Base-by-base conservation (phyloP, 2,888 invertebrate species). In the Heteromyza rotundicornis region DNA sequence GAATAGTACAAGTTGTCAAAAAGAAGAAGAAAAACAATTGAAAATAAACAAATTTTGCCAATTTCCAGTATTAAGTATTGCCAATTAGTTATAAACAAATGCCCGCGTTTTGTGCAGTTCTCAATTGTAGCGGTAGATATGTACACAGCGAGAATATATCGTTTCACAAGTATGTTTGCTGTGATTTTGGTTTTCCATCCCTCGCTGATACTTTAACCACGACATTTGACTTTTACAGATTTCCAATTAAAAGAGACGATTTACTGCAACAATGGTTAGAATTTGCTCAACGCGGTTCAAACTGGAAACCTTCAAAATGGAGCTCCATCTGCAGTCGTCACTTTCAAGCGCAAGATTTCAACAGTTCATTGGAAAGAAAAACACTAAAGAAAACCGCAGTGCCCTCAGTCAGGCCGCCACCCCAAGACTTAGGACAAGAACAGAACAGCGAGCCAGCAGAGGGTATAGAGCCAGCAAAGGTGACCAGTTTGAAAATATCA, bases 291-390 rank as follows among this genome's bases (percentile, higher is more conserved):
- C 78, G 84, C 8, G 78, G 72, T 7, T 63, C 68, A 0, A 66
- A 74, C 17, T 84, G 83, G 83, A 77, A 76, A 60, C 84, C 84
- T 2, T 80, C 80, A 1, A 78, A 79, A 56, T 83, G 84, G 82
- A 82, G 81, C 55, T 76, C 83, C 0, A 72, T 84, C 5, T 84
- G 83, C 65, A 82, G 83, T 65, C 77, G 80, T 0, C 83, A 84
- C 58, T 84, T 84, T 64, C 53, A 67, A 0, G 75, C 77, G 1
- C 67, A 72, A 1, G 84, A 83, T 64, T 84, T 82, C 60, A 76
- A 75, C 1, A 78, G 78, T 59, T 63, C 72, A 14, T 73, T 79
- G 60, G 76, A 77, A 49, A 68, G 83, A 0, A 80, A 79, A 58
- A 78, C 78, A 0, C 60, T 82, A 0, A 82, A 82, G 49, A 82